Evolutionary conservation across 2,888 invertebrate species (phyloP).

Genomic region (Heliconius charithonia): DNA sequence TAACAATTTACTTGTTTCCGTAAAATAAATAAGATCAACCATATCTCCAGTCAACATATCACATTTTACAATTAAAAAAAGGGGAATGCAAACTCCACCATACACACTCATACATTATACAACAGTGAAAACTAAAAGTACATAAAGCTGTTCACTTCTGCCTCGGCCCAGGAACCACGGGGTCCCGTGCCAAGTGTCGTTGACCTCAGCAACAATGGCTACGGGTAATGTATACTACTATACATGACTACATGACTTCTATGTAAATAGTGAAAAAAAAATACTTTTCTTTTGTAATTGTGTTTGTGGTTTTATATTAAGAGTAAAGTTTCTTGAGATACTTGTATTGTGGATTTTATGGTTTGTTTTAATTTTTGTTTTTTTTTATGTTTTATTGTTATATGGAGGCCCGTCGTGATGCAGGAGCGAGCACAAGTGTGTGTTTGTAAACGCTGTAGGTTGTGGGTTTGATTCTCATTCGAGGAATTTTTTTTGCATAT

Average conservation of each 20-base stretch:
- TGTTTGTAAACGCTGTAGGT: too few relatives aligned
- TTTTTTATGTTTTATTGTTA: background rate
- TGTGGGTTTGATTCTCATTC: too few relatives aligned
- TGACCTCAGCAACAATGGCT: conserved; percentile 49
- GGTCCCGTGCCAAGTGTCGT: conserved; percentile 55
- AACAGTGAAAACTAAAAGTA: conserved; percentile 40
- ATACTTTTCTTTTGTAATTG: conserved; percentile 4
- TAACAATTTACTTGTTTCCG: too few relatives aligned
- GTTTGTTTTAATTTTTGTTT: background rate
- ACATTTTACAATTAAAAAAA: background rate
- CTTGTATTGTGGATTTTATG: background rate
- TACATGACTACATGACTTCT: conserved; percentile 21
- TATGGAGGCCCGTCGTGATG: background rate
- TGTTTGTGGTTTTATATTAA: conserved; percentile 1
- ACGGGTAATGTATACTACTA: conserved; percentile 33
- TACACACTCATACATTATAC: conserved; percentile 9
- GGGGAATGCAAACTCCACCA: background rate
- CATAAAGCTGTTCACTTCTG: conserved; percentile 42
- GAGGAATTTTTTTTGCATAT: too few relatives aligned
- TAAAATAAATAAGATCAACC: too few relatives aligned
- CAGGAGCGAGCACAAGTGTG: too few relatives aligned
- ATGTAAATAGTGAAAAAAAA: conserved; percentile 31
- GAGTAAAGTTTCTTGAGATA: background rate
- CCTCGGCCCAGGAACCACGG: conserved; percentile 42
- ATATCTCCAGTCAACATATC: background rate